Conservation (phyloP, 1,140 invertebrate species). For the Batillaria attramentaria region DNA sequence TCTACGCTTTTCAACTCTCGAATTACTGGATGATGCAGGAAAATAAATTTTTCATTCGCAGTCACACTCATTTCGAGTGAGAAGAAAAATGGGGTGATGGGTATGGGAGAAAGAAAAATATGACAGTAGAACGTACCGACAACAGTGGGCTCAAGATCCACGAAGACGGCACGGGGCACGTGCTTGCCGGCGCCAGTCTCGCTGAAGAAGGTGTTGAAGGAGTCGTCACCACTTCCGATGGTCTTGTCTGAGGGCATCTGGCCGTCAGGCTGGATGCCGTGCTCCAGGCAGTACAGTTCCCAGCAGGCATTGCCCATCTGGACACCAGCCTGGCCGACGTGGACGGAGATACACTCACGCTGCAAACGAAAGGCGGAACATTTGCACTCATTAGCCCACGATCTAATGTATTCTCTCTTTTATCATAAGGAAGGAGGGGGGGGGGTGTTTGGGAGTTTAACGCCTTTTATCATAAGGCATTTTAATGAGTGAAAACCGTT, state of each 20-base stretch:
- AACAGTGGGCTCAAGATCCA: conserved; percentile 90
- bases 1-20: neutral
- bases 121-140: conserved; percentile 77
- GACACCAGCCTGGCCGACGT: conserved; percentile 89
- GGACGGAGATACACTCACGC: conserved; percentile 86
- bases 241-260: conserved; percentile 59
- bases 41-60: neutral
- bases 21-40: neutral
- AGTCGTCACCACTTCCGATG: conserved; percentile 74
- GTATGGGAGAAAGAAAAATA: neutral
- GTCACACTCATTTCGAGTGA: neutral
- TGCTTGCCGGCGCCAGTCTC: conserved; percentile 81
- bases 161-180: conserved; percentile 86
- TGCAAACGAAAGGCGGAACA: too few relatives aligned
- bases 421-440: too few relatives aligned
- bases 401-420: too few relatives aligned
- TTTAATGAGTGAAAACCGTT: too few relatives aligned
- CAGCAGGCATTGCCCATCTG: conserved; percentile 78
- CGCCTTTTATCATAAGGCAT: too few relatives aligned
- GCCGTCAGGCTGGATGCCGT: conserved; percentile 90
- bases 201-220: conserved; percentile 25
- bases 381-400: too few relatives aligned
- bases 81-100: neutral
- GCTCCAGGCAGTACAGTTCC: conserved; percentile 91
- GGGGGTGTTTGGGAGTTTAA: too few relatives aligned